Conservation (phyloP, 2,797 vertebrate species). For the Columba guinea region DNA sequence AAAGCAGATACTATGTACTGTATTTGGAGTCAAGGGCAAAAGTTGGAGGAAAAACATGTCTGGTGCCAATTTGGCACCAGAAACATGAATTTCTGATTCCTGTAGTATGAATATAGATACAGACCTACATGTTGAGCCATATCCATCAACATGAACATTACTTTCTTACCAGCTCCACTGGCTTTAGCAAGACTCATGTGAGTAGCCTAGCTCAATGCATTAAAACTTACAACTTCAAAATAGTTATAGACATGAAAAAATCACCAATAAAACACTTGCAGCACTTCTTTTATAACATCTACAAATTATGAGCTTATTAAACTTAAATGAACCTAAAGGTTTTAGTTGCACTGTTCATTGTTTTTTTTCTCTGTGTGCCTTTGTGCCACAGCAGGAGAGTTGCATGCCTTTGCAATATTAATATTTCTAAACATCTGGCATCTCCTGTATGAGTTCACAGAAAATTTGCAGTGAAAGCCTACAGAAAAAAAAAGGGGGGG, state of each 20-base stretch:
- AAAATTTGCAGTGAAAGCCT: not conserved
- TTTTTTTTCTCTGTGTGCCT: not conserved
- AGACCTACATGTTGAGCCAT: not conserved
- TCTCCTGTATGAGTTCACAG: slow-evolving; percentile 13
- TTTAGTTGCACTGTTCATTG: slow-evolving; percentile 22
- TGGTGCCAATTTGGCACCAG: not conserved
- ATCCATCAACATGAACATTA: not conserved
- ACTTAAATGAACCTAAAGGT: slow-evolving; percentile 45
- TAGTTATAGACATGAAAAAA: not conserved
- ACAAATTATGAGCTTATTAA: slow-evolving; percentile 51
- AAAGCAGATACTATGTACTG: not conserved
- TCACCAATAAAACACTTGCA: slow-evolving; percentile 7
- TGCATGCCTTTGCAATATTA: slow-evolving; percentile 49
- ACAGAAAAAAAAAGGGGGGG: not conserved
- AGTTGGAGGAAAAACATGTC: not conserved
- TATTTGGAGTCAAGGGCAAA: not conserved
- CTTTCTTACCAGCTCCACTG: not conserved
- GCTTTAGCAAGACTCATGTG: not conserved
- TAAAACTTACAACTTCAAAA: not conserved
- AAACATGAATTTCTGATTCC: not conserved
- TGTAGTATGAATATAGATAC: not conserved
- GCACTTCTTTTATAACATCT: slow-evolving; percentile 21
- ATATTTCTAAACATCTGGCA: slow-evolving; percentile 63
- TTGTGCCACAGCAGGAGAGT: slow-evolving; percentile 38
- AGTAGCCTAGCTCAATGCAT: not conserved